Evolutionary conservation across 2,888 invertebrate genomes (phyloP), one percentile per base, ranked within the genome.

Genomic region (Ectemnius cavifrons): DNA sequence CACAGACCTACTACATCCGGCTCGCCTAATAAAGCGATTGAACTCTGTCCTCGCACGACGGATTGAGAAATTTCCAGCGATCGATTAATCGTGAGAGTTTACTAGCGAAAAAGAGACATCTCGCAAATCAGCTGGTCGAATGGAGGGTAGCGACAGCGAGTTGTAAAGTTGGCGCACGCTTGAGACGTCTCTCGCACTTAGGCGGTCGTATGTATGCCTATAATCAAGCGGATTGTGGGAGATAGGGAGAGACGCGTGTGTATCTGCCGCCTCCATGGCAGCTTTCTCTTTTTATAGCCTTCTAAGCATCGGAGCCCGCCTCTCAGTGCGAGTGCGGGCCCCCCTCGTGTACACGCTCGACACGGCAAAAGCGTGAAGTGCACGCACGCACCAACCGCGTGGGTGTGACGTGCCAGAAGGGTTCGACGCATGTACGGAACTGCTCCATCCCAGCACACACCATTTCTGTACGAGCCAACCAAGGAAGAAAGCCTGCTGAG

Each of bases 281-380:
- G 85, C 88, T 88, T 88, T 88, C 88, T 88, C 88, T 88, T 88
- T 88, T 88, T 88, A 88, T 87, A 87, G 86, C 83, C 84, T 84
- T 84, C 81, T 83, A 83, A 83, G 84, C 84, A 84, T 72, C 77
- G 75, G 37, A 77, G 64, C 73, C 82, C 85, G 82, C 82, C 87
- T 83, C 76, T 79, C 67, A 73, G 76, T 63, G 62, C 75, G 63
- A 74, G 71, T 37, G 37, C 37, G 37, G 11, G 37, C 1, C 8
- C 1, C 8, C 37, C 37, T 37, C 37, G 37, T 11, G 37, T 13
- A 52, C n/a, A 16, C n/a, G 52, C 52, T 14, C 52, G 52, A 37
- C 37, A 37, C 37, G 37, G 37, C 37, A 13, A 62, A 61, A 65
- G 16, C 67, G 56, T 62, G 62, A 63, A 62, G 69, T 61, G 71